A percentile compares a stretch with the other conserved stretches of the same genome.
Evolutionary conservation across 92 coral and sea anemone species (phyloP).

Genomic region (Epizoanthus fatuus): DNA sequence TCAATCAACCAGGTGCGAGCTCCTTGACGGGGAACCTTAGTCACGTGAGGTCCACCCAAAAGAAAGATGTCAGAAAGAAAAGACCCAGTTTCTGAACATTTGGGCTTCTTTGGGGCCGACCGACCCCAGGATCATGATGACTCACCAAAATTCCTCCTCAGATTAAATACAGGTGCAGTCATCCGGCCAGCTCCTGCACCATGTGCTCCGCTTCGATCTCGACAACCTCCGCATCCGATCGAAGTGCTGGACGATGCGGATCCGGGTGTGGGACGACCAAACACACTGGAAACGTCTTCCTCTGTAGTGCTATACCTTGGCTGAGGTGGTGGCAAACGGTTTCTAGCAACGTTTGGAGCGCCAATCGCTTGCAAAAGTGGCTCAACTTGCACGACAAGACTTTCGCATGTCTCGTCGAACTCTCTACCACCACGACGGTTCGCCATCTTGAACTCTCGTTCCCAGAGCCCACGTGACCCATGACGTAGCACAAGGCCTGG

Average conservation of each 20-base stretch:
- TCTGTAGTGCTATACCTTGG: not conserved
- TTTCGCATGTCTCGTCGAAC: not conserved
- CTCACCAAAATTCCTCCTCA: slow-evolving; percentile 37
- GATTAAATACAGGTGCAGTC: slow-evolving; percentile 18
- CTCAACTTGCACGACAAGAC: not conserved
- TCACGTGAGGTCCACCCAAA: slow-evolving; percentile 42
- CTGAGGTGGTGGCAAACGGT: slow-evolving; percentile 1
- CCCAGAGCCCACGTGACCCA: not conserved
- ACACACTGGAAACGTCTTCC: slow-evolving; percentile 5
- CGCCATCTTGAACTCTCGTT: not conserved
- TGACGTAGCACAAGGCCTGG: too few relatives aligned
- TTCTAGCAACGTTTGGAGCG: not conserved
- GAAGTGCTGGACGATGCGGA: not conserved
- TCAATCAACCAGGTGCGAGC: slow-evolving; percentile 29
- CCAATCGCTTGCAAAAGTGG: not conserved
- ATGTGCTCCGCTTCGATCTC: not conserved
- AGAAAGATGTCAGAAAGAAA: slow-evolving; percentile 23
- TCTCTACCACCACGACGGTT: not conserved
- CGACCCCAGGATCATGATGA: slow-evolving; percentile 13
- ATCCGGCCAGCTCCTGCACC: too few relatives aligned
- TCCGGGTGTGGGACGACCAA: not conserved
- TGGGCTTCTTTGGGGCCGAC: slow-evolving; percentile 13
- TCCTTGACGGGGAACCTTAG: slow-evolving; percentile 46
- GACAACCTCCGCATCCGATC: not conserved
- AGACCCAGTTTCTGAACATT: slow-evolving; percentile 36